A percentile compares a stretch with the other conserved stretches of the same genome.
These are phyloP conservation scores for Oryzias javanicus DNA, from an alignment of 2,113 vertebrate species.

Conservation along the genomic window DNA sequence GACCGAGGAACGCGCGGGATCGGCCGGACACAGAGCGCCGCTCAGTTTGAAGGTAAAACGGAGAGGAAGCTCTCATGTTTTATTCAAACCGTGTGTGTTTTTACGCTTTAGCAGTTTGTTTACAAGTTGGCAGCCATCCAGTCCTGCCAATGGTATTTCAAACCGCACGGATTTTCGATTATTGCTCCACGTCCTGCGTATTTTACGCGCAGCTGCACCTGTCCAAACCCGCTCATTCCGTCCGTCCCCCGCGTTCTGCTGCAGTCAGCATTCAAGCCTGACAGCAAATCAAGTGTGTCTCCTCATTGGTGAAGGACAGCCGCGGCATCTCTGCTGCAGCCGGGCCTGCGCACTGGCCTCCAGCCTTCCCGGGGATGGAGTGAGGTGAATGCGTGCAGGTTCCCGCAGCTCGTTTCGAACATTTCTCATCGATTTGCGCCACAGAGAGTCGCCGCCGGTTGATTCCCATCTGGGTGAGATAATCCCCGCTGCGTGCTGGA, in stretches of 20 bases:
- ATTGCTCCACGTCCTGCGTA: background rate
- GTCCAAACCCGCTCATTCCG: conserved; percentile 10
- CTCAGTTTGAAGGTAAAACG: conserved; percentile 43
- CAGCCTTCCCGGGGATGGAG: conserved; percentile 38
- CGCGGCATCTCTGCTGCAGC: conserved; percentile 43
- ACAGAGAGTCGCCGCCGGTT: conserved; percentile 36
- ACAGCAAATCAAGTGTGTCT: too few species aligned
- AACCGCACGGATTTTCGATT: background rate
- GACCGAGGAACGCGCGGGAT: conserved; percentile 21
- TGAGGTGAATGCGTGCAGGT: conserved; percentile 15
- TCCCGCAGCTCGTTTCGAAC: background rate
- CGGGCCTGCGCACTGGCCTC: conserved; percentile 57
- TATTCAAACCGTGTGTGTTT: too few species aligned
- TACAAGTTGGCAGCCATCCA: conserved; percentile 14
- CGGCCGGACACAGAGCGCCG: conserved; percentile 36
- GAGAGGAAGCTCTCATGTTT: background rate
- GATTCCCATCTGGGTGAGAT: conserved; percentile 45
- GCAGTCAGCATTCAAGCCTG: too few species aligned
- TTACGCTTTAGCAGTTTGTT: background rate
- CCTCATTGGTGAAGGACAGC: conserved; percentile 1
- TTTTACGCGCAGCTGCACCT: conserved; percentile 28
- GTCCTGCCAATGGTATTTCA: background rate
- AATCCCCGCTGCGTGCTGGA: conserved; percentile 45
- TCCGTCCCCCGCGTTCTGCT: too few species aligned
- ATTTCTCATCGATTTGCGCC: conserved; percentile 26